Evolutionary conservation across 2,888 invertebrate species (phyloP), one percentile per base, ranked within the genome.

Genomic region (Pyrgus malvae): DNA sequence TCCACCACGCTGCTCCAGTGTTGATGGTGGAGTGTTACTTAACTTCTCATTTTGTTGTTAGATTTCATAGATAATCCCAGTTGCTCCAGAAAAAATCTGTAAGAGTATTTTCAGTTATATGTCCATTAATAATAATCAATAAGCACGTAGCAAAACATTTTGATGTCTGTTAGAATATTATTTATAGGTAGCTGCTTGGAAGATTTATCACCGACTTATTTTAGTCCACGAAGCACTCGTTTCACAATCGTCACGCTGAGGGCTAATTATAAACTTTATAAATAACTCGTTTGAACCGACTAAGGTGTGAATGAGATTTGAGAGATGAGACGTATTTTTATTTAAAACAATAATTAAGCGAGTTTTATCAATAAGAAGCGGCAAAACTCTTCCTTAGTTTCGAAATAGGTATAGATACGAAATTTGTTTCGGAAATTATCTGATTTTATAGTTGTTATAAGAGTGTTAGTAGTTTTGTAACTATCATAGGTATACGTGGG

Each of bases 171-270:
- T n/a, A 33, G 8, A 12, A 33, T 9, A 33, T 41, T 50, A 50
- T 50, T 42, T 42, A 50, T 50, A 50, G 50, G 42, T 50, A 50
- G 50, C 42, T 29, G 25, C 50, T 42, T 35, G 7, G 35, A 50
- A 50, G 41, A 50, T 50, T 50, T 50, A 50, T 50, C 42, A 42
- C 42, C 12, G 29, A 23, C 33, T 42, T 50, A 50, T 50, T 50
- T 50, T 42, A 17, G 50, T 50, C 21, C 33, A 42, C 25, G 33
- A 42, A 50, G 41, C 33, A 42, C 50, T 50, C 35, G 42, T 44
- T 35, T 35, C 51, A 51, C 51, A 51, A 51, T 44, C 50, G 42
- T 51, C 44, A 44, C 44, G 44, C 35, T 44, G 19, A 1, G 16
- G 1, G 42, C 44, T 51, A 51, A 44, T 37, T 29, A 51, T 51